phyloP scores from a whole-genome alignment of 2,888 invertebrate genomes.

The Ditula angustiorana region DNA sequence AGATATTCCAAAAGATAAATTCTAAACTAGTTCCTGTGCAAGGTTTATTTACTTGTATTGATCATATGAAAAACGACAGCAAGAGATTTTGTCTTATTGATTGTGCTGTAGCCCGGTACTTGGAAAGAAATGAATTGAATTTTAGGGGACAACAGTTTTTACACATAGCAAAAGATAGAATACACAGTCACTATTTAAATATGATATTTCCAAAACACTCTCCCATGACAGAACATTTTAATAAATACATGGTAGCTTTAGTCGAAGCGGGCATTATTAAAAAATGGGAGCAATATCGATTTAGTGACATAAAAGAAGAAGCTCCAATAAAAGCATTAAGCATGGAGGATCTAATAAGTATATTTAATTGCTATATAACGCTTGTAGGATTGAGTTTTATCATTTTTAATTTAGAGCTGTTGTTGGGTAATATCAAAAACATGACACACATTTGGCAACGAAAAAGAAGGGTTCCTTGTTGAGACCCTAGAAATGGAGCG shows the following conservation, averaged over 20 bases:
- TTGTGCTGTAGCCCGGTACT: slow-evolving; percentile 70
- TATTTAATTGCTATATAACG: slow-evolving; percentile 63
- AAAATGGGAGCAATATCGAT: slow-evolving; percentile 78
- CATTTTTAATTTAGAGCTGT: slow-evolving; percentile 64
- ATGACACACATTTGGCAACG: not conserved
- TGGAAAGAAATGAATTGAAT: slow-evolving; percentile 66
- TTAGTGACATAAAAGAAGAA: slow-evolving; percentile 68
- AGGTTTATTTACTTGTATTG: slow-evolving; percentile 63
- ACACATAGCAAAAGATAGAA: slow-evolving; percentile 71
- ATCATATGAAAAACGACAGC: slow-evolving; percentile 61
- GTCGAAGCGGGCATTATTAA: slow-evolving; percentile 73
- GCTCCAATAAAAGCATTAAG: slow-evolving; percentile 61
- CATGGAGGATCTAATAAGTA: slow-evolving; percentile 63
- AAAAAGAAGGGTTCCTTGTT: too few species aligned
- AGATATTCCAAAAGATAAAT: slow-evolving; percentile 64
- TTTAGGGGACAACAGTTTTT: slow-evolving; percentile 72
- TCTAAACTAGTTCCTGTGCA: slow-evolving; percentile 60
- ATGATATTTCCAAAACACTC: slow-evolving; percentile 68
- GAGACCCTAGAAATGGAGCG: too few species aligned
- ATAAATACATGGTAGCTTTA: slow-evolving; percentile 62
- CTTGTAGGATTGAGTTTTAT: slow-evolving; percentile 51
- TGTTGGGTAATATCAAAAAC: slow-evolving; percentile 43
- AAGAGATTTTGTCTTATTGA: slow-evolving; percentile 73
- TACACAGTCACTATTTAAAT: slow-evolving; percentile 73
- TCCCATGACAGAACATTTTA: slow-evolving; percentile 61